Evolutionary conservation across 92 coral and sea anemone species (phyloP).

Genomic region (Heteractis magnifica): DNA sequence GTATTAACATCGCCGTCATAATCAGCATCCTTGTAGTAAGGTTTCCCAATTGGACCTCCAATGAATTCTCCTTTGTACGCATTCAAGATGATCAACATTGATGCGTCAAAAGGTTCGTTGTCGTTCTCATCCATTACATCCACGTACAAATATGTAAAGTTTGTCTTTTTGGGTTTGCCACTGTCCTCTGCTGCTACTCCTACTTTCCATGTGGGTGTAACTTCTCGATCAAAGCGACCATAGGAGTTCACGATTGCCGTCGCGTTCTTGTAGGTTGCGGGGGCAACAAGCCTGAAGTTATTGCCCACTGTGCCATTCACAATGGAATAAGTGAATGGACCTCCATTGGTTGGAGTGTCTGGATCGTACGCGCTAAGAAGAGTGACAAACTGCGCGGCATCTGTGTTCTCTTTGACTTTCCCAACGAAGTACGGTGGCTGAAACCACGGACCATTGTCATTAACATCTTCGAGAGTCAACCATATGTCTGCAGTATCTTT

Average conservation of each 20-base stretch:
- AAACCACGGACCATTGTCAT: constrained; percentile 94
- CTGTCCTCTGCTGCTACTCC: constrained; percentile 65
- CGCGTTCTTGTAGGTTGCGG: constrained; percentile 42
- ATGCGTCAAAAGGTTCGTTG: constrained; percentile 81
- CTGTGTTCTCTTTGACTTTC: constrained; percentile 56
- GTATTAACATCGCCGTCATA: constrained; percentile 82
- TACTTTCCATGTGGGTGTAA: constrained; percentile 58
- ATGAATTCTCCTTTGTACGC: constrained; percentile 72
- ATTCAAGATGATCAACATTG: constrained; percentile 67
- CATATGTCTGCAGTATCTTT: constrained; percentile 59
- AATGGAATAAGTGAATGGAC: constrained; percentile 69
- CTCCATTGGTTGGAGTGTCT: constrained; percentile 73
- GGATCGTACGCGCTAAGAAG: constrained; percentile 77
- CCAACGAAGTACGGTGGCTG: constrained; percentile 83
- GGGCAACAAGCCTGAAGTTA: constrained; percentile 51
- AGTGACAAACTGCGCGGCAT: constrained; percentile 65
- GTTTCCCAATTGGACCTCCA: constrained; percentile 81
- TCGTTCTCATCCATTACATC: constrained; percentile 54
- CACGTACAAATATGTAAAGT: constrained; percentile 66
- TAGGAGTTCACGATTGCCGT: constrained; percentile 53
- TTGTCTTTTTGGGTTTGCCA: constrained; percentile 63
- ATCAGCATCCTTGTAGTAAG: constrained; percentile 83
- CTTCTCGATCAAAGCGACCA: constrained; percentile 64
- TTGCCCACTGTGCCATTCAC: constrained; percentile 28
- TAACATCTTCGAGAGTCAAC: constrained; percentile 67